A percentile compares a stretch with the other conserved stretches of the same genome.
Conservation (phyloP, 1,140 invertebrate species). For the Ericerus pela region DNA sequence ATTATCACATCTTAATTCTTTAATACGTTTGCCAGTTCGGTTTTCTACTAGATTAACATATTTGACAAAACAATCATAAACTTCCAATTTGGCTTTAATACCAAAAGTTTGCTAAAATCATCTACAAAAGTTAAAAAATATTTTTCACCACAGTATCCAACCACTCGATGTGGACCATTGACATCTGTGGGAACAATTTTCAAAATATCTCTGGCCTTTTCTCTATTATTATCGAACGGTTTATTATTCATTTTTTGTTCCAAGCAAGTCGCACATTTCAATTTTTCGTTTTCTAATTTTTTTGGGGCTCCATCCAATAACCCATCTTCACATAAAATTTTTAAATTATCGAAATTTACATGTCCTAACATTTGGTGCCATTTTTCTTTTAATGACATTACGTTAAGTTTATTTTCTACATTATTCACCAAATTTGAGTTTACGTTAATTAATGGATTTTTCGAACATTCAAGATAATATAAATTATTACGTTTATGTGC, state of each 20-base stretch:
- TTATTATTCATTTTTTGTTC: slow-evolving; percentile 20
- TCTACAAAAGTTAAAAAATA: slow-evolving; percentile 26
- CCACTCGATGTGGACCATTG: slow-evolving; percentile 14
- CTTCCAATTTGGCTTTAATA: slow-evolving; percentile 23
- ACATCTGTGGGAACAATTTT: slow-evolving; percentile 25
- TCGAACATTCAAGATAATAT: not conserved
- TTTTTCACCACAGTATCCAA: slow-evolving; percentile 19
- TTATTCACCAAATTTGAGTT: not conserved
- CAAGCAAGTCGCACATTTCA: slow-evolving; percentile 20
- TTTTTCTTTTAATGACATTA: not conserved
- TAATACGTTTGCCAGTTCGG: slow-evolving; percentile 2
- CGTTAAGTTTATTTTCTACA: not conserved
- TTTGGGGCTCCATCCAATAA: not conserved
- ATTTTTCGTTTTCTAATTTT: not conserved
- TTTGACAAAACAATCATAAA: slow-evolving; percentile 20
- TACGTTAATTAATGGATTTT: not conserved
- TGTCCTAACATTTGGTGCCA: slow-evolving; percentile 20
- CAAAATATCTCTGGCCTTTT: slow-evolving; percentile 16
- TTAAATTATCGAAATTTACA: slow-evolving; percentile 20
- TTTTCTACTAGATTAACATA: slow-evolving; percentile 16
- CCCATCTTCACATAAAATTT: slow-evolving; percentile 14
- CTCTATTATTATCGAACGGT: slow-evolving; percentile 16
- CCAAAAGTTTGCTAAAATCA: slow-evolving; percentile 24
- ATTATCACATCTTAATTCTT: slow-evolving; percentile 17
- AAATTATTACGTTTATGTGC: no score